Conservation (phyloP, 2,797 vertebrate genomes). For the Micropoecilia bifurca region DNA sequence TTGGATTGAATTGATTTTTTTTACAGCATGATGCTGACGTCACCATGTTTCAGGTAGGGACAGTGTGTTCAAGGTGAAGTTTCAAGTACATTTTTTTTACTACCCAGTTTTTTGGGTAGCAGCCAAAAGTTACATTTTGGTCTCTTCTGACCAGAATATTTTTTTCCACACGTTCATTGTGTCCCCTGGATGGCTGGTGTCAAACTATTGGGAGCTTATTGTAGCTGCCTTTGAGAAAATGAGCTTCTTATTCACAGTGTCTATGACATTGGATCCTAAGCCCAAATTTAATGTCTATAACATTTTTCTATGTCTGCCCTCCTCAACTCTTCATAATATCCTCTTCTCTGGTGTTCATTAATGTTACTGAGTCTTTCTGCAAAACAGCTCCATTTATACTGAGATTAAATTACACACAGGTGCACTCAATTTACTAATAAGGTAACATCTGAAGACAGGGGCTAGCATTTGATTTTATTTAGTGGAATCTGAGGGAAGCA, state of each 20-base stretch:
- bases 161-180: neutral
- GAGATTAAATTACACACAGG: neutral
- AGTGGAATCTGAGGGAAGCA: neutral
- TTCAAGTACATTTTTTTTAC: neutral
- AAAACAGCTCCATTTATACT: neutral
- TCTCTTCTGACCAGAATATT: neutral
- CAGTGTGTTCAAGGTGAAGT: neutral
- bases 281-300: neutral
- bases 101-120: neutral
- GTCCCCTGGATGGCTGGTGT: neutral
- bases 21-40: neutral
- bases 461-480: neutral
- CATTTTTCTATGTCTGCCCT: neutral
- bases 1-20: neutral
- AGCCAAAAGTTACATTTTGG: neutral
- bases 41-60: neutral
- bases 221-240: neutral
- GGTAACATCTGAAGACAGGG: neutral
- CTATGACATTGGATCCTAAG: neutral
- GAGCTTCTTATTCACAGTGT: neutral
- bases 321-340: neutral
- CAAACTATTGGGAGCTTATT: neutral
- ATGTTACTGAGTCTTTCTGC: neutral
- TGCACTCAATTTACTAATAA: neutral
- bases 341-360: neutral